Base-by-base conservation (phyloP, 2,888 invertebrate genomes). In the Panopea generosa region DNA sequence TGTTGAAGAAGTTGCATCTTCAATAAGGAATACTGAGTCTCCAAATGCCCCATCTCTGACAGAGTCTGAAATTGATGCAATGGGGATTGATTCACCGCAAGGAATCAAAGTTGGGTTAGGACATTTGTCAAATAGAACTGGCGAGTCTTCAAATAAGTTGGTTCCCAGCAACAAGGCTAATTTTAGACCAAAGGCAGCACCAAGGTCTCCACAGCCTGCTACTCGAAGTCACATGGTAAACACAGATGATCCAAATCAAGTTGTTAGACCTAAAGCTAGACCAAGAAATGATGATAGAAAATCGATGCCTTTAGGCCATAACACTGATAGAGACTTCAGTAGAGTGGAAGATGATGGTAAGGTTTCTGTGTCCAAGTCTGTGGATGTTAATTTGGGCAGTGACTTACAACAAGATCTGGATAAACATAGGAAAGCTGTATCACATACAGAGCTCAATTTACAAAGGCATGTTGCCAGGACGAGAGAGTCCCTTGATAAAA, bases 31-130 rank as follows among this genome's bases (percentile, higher is more conserved):
- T 45, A 33, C 33, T 7, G 33, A 33, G 33, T 77, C 81, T 24
- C 71, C 80, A 18, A 69, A 71, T 50, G 78, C 77, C 9, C 68
- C 73, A 27, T 72, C 79, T 43, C 62, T 82, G 20, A 78, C 82
- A 16, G 82, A 77, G 33, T 74, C 77, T 60, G 85, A 74, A 62
- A 72, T 63, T 50, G 81, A 72, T 83, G 71, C 65, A 2, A 49
- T 49, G 18, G 68, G 68, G 29, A 47, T 62, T 26, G 77, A 77
- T 43, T 67, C 68, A 0, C 68, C 73, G 9, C 18, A 55, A 27
- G 40, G 40, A 1, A 49, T 69, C 20, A 72, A 73, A 52, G 24
- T 43, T 6, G 57, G 20, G 18, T 53, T 38, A 22, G 49, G 61
- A 20, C n/a, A 59, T 24, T 67, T 50, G n/a, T 59, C 68, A 11